Percentiles rank a stretch among this genome's conserved stretches.
Evolutionary conservation across 92 coral and sea anemone genomes (phyloP).

Genomic region (Diadumene lineata): DNA sequence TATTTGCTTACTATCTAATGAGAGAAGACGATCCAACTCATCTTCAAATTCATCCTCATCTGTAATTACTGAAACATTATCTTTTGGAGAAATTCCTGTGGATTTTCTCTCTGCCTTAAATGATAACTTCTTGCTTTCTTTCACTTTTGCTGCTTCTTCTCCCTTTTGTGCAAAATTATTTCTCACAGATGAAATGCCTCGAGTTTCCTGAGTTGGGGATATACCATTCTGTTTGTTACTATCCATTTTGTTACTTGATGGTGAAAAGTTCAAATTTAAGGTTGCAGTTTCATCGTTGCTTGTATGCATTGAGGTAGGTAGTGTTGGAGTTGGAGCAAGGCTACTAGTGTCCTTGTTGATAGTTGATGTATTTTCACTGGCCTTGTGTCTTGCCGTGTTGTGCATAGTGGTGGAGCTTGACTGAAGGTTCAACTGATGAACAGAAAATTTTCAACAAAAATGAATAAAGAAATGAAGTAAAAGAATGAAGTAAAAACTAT

Average conservation of each 20-base stretch:
- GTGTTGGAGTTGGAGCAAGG: neutral
- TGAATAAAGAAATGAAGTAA: neutral
- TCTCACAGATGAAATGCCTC: neutral
- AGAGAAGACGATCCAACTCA: constrained; percentile 70
- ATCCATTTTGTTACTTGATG: neutral
- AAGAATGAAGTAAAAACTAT: too few species aligned
- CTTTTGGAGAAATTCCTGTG: neutral
- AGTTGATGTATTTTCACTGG: neutral
- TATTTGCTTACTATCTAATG: constrained; percentile 26
- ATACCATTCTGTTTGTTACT: too few species aligned
- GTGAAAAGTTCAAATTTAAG: neutral
- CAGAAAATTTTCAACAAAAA: too few species aligned
- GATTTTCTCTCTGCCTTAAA: neutral
- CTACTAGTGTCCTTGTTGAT: neutral
- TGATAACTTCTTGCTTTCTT: neutral
- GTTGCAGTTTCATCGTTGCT: neutral
- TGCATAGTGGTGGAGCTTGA: neutral
- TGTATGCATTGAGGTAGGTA: neutral
- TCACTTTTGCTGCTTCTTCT: neutral
- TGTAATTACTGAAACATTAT: neutral
- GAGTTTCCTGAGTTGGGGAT: neutral
- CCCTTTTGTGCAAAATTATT: neutral
- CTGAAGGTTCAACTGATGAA: neutral
- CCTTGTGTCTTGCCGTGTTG: neutral
- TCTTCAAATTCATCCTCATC: constrained; percentile 32